Percentiles rank a stretch among this genome's conserved stretches.
Evolutionary conservation across 2,113 vertebrate species (phyloP).

Genomic region (Micronisus gabar): DNA sequence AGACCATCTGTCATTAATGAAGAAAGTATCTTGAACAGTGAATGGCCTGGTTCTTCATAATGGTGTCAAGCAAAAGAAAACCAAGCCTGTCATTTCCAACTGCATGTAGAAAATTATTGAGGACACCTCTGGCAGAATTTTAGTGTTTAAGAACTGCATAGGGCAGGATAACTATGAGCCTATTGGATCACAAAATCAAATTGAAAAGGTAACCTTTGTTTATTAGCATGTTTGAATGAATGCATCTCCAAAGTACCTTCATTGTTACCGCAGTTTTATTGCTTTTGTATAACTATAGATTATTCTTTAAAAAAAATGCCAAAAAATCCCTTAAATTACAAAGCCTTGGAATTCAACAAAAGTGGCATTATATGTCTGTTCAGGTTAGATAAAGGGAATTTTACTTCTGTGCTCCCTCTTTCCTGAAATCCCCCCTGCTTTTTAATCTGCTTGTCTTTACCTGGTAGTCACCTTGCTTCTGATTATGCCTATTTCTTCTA

Average conservation of each 20-base stretch:
- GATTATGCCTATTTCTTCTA: background rate
- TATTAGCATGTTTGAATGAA: background rate
- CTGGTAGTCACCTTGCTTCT: background rate
- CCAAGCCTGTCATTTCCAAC: slow-evolving; percentile 35
- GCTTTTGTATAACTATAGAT: background rate
- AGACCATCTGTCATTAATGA: slow-evolving; percentile 74
- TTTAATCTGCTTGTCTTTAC: background rate
- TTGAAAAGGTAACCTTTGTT: slow-evolving; percentile 54
- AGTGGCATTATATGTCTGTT: background rate
- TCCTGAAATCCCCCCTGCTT: background rate
- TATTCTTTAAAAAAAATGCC: background rate
- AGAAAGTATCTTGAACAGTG: slow-evolving; percentile 61
- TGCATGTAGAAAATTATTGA: slow-evolving; percentile 33
- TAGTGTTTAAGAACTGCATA: slow-evolving; percentile 50
- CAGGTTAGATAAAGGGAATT: background rate
- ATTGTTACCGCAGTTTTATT: background rate
- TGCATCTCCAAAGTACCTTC: background rate
- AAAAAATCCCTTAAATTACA: background rate
- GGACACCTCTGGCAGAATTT: slow-evolving; percentile 35
- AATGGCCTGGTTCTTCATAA: slow-evolving; percentile 56
- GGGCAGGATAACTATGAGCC: slow-evolving; percentile 25
- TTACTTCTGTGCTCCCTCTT: background rate
- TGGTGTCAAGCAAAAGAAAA: slow-evolving; percentile 53
- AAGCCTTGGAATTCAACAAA: background rate
- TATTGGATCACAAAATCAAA: slow-evolving; percentile 27